A percentile compares a stretch with the other conserved stretches of the same genome.
phyloP scores from a whole-genome alignment of 1,140 invertebrate species.

The Bombus sylvicola region DNA sequence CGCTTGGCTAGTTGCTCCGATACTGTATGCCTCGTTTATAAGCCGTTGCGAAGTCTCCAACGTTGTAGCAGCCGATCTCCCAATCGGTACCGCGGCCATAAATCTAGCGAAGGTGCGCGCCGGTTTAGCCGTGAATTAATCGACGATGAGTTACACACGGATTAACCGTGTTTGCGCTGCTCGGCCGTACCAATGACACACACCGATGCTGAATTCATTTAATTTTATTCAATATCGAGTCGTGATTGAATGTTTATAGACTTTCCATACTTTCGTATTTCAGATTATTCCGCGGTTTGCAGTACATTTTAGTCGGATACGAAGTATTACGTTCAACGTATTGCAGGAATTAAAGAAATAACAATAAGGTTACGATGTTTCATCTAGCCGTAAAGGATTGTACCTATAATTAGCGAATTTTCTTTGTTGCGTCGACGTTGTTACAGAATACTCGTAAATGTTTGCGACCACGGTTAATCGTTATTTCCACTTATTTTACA shows the following conservation, averaged over 20 bases:
- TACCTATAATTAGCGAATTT: too few relatives aligned
- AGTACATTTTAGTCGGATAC: too few relatives aligned
- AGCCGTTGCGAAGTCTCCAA: constrained; percentile 34
- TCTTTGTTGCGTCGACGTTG: too few relatives aligned
- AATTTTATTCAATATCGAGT: neutral
- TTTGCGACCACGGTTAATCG: too few relatives aligned
- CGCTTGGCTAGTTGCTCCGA: neutral
- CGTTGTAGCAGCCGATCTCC: constrained; percentile 23
- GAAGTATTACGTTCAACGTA: too few relatives aligned
- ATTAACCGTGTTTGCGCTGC: neutral
- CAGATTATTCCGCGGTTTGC: too few relatives aligned
- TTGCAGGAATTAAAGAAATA: too few relatives aligned
- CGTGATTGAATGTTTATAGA: neutral
- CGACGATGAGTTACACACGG: constrained; percentile 22
- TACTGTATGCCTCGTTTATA: constrained; percentile 25
- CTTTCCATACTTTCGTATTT: too few relatives aligned
- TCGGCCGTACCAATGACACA: neutral
- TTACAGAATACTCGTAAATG: too few relatives aligned
- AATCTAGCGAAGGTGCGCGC: constrained; percentile 43
- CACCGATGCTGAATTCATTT: neutral
- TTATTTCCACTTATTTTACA: too few relatives aligned
- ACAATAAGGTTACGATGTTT: too few relatives aligned
- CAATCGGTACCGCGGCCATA: constrained; percentile 37
- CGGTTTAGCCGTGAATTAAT: constrained; percentile 54
- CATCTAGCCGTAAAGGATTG: too few relatives aligned